Conservation (phyloP, 2,888 invertebrate species). For the Brachypterus glaber region DNA sequence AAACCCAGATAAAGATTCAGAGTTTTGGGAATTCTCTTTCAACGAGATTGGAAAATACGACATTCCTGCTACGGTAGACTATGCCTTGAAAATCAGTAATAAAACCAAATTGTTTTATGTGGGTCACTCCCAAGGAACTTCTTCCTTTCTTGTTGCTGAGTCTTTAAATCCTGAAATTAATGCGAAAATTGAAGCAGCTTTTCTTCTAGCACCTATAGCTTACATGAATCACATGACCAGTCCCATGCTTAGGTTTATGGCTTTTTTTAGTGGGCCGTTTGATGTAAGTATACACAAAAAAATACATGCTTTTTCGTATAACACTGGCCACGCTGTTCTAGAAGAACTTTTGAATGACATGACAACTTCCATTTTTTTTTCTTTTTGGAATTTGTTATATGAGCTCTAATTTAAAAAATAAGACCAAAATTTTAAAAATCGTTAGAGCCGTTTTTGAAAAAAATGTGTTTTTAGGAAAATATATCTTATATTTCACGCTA, state of each 20-base stretch:
- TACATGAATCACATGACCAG: constrained; percentile 46
- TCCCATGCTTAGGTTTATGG: constrained; percentile 13
- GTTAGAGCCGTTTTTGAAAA: too few relatives aligned
- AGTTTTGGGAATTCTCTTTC: constrained; percentile 50
- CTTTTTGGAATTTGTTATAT: too few relatives aligned
- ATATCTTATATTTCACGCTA: too few relatives aligned
- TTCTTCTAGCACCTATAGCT: constrained; percentile 59
- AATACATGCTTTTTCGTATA: too few relatives aligned
- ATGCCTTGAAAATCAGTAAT: constrained; percentile 47
- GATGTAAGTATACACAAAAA: not conserved
- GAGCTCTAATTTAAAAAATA: too few relatives aligned
- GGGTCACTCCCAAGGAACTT: constrained; percentile 70
- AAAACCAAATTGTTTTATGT: constrained; percentile 53
- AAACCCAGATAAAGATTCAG: constrained; percentile 28
- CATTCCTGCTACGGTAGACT: constrained; percentile 65
- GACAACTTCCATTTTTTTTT: too few relatives aligned
- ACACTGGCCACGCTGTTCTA: too few relatives aligned
- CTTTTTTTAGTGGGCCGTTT: not conserved
- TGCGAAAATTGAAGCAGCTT: constrained; percentile 53
- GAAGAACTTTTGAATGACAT: too few relatives aligned
- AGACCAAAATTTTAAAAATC: too few relatives aligned
- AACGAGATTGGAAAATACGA: constrained; percentile 69
- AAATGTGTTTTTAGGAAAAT: too few relatives aligned
- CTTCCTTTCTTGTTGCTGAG: constrained; percentile 55
- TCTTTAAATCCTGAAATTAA: constrained; percentile 55